These are phyloP conservation scores for Tuta absoluta DNA, from an alignment of 2,888 invertebrate species.

Conservation along the genomic window DNA sequence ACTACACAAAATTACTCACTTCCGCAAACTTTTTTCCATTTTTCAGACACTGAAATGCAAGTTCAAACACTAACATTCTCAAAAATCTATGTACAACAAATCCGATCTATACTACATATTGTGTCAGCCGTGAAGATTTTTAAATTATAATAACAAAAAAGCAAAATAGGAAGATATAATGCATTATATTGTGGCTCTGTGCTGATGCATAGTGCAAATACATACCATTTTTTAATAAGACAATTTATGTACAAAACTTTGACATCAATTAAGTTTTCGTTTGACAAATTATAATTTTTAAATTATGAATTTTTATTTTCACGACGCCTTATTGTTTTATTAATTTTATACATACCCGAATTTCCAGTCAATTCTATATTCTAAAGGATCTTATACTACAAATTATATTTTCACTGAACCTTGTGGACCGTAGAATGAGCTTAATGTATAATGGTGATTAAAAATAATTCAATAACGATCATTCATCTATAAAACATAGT, in stretches of 20 bases:
- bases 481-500: background rate
- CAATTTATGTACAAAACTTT: background rate
- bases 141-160: constrained; percentile 26
- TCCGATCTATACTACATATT: constrained; percentile 23
- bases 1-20: constrained; percentile 75
- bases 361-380: background rate
- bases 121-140: constrained; percentile 32
- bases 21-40: constrained; percentile 79
- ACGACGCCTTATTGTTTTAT: background rate
- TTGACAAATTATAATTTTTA: background rate
- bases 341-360: background rate
- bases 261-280: background rate
- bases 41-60: constrained; percentile 79
- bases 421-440: background rate
- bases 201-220: constrained; percentile 6
- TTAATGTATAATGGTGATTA: background rate
- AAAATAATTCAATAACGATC: background rate
- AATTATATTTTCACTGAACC: background rate
- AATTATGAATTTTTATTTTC: background rate
- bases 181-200: background rate
- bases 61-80: constrained; percentile 75
- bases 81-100: constrained; percentile 47
- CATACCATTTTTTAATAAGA: background rate
- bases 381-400: background rate
- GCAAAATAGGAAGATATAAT: constrained; percentile 16